These are phyloP conservation scores for Margaritifera margaritifera DNA, from an alignment of 2,888 invertebrate species.

Conservation along the genomic window DNA sequence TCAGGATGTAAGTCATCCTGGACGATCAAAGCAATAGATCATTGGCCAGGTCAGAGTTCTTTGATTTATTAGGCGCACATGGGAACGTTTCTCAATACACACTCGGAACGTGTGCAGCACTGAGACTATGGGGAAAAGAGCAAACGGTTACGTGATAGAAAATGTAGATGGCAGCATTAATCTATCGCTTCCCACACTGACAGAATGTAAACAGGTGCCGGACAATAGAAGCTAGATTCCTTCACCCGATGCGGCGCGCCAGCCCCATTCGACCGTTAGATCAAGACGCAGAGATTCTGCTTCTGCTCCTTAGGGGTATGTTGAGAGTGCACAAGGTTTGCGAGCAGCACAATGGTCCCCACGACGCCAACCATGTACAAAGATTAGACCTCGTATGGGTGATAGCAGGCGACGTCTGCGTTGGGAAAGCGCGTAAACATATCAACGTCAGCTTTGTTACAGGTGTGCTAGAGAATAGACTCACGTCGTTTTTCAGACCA, in stretches of 20 bases:
- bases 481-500: slow-evolving; percentile 8
- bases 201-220: slow-evolving; percentile 27
- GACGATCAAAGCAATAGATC: too few relatives aligned
- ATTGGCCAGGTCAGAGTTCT: too few relatives aligned
- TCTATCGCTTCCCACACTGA: slow-evolving; percentile 19
- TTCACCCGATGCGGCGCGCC: slow-evolving; percentile 15
- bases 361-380: slow-evolving; percentile 12
- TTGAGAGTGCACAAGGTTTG: slow-evolving; percentile 9
- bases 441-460: slow-evolving; percentile 11
- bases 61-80: slow-evolving; percentile 4
- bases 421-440: slow-evolving; percentile 14
- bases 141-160: slow-evolving; percentile 20
- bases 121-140: slow-evolving; percentile 12
- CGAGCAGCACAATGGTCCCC: slow-evolving; percentile 7
- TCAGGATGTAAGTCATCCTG: slow-evolving; percentile 11
- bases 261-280: slow-evolving; percentile 5
- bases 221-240: slow-evolving; percentile 23
- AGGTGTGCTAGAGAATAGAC: slow-evolving; percentile 10
- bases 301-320: slow-evolving; percentile 12
- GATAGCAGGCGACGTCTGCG: slow-evolving; percentile 21
- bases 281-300: slow-evolving; percentile 9
- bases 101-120: slow-evolving; percentile 18
- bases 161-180: slow-evolving; percentile 12
- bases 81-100: slow-evolving; percentile 3
- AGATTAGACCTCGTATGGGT: slow-evolving; percentile 19